A percentile compares a stretch with the other conserved stretches of the same genome.
These are phyloP conservation scores for Drosophila fungiperda DNA, from an alignment of 2,888 invertebrate species.

Conservation along the genomic window DNA sequence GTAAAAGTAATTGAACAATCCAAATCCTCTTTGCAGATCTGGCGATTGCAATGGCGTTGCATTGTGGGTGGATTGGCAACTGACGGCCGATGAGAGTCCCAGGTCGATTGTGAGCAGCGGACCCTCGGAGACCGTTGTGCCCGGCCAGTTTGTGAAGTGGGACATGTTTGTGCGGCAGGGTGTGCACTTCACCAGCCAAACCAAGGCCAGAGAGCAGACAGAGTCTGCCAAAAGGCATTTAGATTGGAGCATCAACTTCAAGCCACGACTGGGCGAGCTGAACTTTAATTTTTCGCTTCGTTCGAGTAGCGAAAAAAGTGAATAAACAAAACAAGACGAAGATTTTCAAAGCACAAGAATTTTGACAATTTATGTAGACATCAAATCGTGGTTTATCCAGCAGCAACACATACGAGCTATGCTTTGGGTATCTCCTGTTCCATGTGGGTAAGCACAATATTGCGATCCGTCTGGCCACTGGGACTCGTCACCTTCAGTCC, in stretches of 20 bases:
- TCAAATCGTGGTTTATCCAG: background rate
- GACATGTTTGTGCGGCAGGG: conserved; percentile 93
- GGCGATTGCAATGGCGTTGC: conserved; percentile 91
- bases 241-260: conserved; percentile 75
- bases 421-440: conserved; percentile 86
- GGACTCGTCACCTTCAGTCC: conserved; percentile 69
- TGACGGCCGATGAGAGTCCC: conserved; percentile 86
- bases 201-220: background rate
- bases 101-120: conserved; percentile 88
- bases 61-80: conserved; percentile 94
- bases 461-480: conserved; percentile 89
- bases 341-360: conserved; percentile 43
- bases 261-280: conserved; percentile 74
- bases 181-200: conserved; percentile 86
- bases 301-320: conserved; percentile 20
- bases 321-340: conserved; percentile 14
- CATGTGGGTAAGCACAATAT: conserved; percentile 90
- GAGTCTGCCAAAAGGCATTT: conserved; percentile 32
- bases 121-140: conserved; percentile 87
- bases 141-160: conserved; percentile 90
- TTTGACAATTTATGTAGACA: conserved; percentile 31
- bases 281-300: conserved; percentile 72
- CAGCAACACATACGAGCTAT: conserved; percentile 38
- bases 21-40: conserved; percentile 19
- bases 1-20: background rate